These are phyloP conservation scores for Chaetoderma sp. DNA, from an alignment of 2,888 invertebrate species.

Conservation along the genomic window DNA sequence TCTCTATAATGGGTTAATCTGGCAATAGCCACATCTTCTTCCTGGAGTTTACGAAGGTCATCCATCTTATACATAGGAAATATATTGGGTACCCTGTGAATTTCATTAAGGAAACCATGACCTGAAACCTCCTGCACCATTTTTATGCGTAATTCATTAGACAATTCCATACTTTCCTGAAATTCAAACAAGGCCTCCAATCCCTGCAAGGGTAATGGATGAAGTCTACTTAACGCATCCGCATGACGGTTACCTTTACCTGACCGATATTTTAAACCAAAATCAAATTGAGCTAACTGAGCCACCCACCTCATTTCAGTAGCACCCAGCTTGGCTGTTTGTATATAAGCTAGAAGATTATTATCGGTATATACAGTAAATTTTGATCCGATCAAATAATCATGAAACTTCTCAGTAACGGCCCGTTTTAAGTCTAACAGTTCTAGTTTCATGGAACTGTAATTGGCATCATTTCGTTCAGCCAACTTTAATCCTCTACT, in stretches of 20 bases:
- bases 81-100: too few relatives aligned
- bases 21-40: too few relatives aligned
- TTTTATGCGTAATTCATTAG: not conserved
- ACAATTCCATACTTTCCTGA: not conserved
- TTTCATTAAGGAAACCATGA: too few relatives aligned
- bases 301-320: constrained; percentile 29
- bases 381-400: constrained; percentile 21
- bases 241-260: constrained; percentile 16
- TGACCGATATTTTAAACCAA: constrained; percentile 14
- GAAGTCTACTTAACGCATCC: constrained; percentile 21
- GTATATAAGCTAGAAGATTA: constrained; percentile 14
- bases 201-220: not conserved
- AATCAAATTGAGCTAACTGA: constrained; percentile 21
- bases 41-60: too few relatives aligned
- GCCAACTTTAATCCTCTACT: constrained; percentile 15
- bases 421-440: constrained; percentile 40
- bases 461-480: constrained; percentile 23
- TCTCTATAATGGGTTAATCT: too few relatives aligned
- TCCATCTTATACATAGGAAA: not conserved
- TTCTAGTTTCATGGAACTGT: too few relatives aligned
- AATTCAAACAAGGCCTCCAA: not conserved
- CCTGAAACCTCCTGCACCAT: not conserved
- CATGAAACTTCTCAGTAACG: constrained; percentile 27
- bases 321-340: constrained; percentile 20
- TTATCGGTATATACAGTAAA: constrained; percentile 24